A percentile compares a stretch with the other conserved stretches of the same genome.
phyloP scores from a whole-genome alignment of 1,140 invertebrate genomes.

The Aphis gossypii region DNA sequence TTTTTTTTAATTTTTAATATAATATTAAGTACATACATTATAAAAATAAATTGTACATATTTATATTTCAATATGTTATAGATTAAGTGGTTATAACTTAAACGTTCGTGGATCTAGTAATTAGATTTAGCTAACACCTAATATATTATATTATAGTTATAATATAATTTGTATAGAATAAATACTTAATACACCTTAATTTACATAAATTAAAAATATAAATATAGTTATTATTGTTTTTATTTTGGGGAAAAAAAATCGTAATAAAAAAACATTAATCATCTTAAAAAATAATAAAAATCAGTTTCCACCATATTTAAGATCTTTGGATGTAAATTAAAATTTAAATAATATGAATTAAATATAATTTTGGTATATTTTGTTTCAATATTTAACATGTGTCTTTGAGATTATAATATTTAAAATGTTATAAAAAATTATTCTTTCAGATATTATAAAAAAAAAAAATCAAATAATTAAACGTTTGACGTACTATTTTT shows the following conservation, averaged over 20 bases:
- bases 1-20: background rate
- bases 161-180: background rate
- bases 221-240: background rate
- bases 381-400: background rate
- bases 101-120: background rate
- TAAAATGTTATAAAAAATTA: background rate
- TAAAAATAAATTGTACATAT: background rate
- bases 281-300: background rate
- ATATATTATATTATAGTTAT: no score
- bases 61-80: no score
- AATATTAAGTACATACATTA: background rate
- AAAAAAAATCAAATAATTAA: background rate
- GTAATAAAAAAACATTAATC: background rate
- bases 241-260: background rate
- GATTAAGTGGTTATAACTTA: background rate
- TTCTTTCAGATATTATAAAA: background rate
- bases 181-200: no score
- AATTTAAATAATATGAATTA: background rate
- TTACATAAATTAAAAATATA: background rate
- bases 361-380: background rate
- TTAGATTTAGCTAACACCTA: no score
- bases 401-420: background rate
- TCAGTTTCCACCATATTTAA: background rate
- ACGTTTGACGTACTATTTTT: background rate
- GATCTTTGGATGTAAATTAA: background rate